These are phyloP conservation scores for Lycorma delicatula DNA, from an alignment of 1,140 invertebrate species.

Conservation along the genomic window DNA sequence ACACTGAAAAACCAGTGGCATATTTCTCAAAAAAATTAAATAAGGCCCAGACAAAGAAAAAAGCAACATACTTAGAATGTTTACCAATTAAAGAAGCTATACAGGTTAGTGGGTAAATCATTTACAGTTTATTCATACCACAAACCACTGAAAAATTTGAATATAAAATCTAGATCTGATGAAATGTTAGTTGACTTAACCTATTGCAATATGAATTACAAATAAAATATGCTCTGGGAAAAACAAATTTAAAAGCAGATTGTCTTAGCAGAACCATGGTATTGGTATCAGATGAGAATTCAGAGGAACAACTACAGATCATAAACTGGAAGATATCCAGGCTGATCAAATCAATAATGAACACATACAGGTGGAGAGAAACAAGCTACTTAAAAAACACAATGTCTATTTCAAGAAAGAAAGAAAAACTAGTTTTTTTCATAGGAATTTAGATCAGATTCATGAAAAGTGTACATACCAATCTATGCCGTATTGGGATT, in stretches of 20 bases:
- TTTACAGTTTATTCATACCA: slow-evolving; percentile 37
- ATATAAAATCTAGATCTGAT: slow-evolving; percentile 34
- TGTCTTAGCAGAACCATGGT: slow-evolving; percentile 26
- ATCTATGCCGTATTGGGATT: slow-evolving; percentile 23
- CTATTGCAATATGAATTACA: slow-evolving; percentile 33
- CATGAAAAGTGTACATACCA: slow-evolving; percentile 24
- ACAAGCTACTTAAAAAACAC: too few species aligned
- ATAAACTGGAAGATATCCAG: slow-evolving; percentile 22
- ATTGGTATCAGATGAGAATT: slow-evolving; percentile 19
- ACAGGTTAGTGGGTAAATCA: slow-evolving; percentile 34
- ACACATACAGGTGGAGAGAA: background rate
- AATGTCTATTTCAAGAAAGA: slow-evolving; percentile 22
- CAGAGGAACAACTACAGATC: slow-evolving; percentile 23
- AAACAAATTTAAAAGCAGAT: slow-evolving; percentile 27
- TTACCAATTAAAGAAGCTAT: slow-evolving; percentile 37
- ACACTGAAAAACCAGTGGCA: slow-evolving; percentile 28
- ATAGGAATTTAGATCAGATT: slow-evolving; percentile 21
- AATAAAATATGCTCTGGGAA: slow-evolving; percentile 26
- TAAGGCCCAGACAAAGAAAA: slow-evolving; percentile 30
- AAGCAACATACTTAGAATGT: slow-evolving; percentile 35
- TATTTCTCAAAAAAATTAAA: slow-evolving; percentile 36
- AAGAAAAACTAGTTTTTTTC: slow-evolving; percentile 22
- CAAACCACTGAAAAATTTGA: slow-evolving; percentile 37
- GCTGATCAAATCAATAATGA: slow-evolving; percentile 23
- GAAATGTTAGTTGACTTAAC: slow-evolving; percentile 34